phyloP scores from a whole-genome alignment of 2,888 invertebrate genomes.

The Drosophila siamana region DNA sequence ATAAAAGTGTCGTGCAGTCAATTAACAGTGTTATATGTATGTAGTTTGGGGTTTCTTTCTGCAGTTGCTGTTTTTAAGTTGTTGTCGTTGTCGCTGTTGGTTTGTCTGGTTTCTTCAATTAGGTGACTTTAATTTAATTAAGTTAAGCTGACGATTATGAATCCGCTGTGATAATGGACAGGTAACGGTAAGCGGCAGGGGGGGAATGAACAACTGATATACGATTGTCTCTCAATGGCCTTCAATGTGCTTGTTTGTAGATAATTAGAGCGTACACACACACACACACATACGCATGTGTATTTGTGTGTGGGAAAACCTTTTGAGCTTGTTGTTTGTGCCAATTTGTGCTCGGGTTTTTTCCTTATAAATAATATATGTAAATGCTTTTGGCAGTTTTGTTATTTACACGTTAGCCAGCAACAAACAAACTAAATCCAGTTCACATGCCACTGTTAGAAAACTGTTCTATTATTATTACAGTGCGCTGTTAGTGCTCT shows the following conservation, averaged over 20 bases:
- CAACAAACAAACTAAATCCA: conserved; percentile 35
- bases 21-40: conserved; percentile 30
- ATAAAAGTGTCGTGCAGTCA: conserved; percentile 33
- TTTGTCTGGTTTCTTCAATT: conserved; percentile 49
- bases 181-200: conserved; percentile 18
- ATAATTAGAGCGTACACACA: conserved; percentile 52
- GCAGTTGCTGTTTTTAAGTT: too few relatives aligned
- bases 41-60: conserved; percentile 7
- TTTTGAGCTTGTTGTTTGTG: conserved; percentile 25
- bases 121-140: conserved; percentile 62
- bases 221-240: conserved; percentile 33
- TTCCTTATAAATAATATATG: conserved; percentile 9
- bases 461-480: conserved; percentile 13
- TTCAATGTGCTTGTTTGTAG: conserved; percentile 52
- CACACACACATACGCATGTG: neutral
- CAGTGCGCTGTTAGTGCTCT: neutral
- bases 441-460: conserved; percentile 53
- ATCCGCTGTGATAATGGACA: conserved; percentile 45
- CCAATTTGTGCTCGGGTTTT: conserved; percentile 22
- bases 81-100: conserved; percentile 7
- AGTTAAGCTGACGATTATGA: conserved; percentile 59
- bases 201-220: conserved; percentile 23
- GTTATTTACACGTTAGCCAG: conserved; percentile 36
- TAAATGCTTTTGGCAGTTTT: conserved; percentile 13
- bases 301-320: neutral